phyloP scores from a whole-genome alignment of 1,140 invertebrate genomes.

The Nymphalis io region DNA sequence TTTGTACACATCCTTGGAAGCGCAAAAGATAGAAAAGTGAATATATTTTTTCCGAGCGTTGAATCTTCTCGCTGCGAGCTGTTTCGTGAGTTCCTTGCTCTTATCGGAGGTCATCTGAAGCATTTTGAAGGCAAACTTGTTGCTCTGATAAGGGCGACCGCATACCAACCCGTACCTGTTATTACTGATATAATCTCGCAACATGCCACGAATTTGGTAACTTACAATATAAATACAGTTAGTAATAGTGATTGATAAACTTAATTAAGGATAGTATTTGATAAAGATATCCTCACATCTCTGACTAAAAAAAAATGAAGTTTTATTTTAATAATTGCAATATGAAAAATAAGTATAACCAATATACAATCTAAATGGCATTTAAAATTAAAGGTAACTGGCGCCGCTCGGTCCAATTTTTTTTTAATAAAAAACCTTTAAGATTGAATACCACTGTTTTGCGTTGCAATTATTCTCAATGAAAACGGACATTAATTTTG shows the following conservation, averaged over 20 bases:
- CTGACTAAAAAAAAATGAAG: conserved; percentile 21
- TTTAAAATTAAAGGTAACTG: conserved; percentile 41
- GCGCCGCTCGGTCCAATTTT: conserved; percentile 22
- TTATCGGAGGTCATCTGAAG: conserved; percentile 46
- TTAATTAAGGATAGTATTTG: too few species aligned
- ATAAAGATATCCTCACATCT: conserved; percentile 1
- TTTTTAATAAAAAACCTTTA: conserved; percentile 17
- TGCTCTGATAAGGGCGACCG: conserved; percentile 36
- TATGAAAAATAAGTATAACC: conserved; percentile 38
- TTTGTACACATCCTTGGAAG: not conserved
- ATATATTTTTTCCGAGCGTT: not conserved
- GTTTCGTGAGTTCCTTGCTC: conserved; percentile 42
- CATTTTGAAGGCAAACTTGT: conserved; percentile 49
- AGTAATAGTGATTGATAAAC: not conserved
- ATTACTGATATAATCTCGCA: conserved; percentile 27
- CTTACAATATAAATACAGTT: conserved; percentile 1
- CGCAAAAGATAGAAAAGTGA: not conserved
- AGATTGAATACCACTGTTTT: conserved; percentile 23
- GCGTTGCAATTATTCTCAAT: not conserved
- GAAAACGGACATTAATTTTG: not conserved
- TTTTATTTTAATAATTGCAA: conserved; percentile 27
- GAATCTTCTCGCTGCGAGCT: conserved; percentile 22
- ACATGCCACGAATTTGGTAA: conserved; percentile 14
- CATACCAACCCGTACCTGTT: conserved; percentile 40
- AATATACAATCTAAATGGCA: conserved; percentile 41